Percentiles rank a stretch among this genome's conserved stretches.
Conservation (phyloP, 92 coral and sea anemone species). For the Parazoanthus darwini region DNA sequence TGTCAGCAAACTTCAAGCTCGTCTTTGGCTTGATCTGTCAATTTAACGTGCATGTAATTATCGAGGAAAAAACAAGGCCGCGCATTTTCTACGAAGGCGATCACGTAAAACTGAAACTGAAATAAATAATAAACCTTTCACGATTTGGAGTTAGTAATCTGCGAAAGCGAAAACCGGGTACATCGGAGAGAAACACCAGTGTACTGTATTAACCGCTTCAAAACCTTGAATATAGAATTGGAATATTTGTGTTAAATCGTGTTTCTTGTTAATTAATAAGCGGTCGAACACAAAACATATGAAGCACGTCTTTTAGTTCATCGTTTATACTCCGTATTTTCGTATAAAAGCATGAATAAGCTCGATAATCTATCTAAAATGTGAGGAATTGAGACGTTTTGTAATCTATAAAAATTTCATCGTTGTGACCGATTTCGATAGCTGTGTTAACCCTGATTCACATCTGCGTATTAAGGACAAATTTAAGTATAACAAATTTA, state of each 20-base stretch:
- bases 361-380: background rate
- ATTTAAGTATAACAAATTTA: no score
- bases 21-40: no score
- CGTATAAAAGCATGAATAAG: background rate
- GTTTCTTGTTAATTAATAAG: background rate
- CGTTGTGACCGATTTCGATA: no score
- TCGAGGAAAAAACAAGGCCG: background rate
- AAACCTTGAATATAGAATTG: background rate
- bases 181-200: background rate
- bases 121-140: background rate
- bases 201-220: background rate
- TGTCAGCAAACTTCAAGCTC: background rate
- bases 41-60: background rate
- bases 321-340: background rate
- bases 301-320: background rate
- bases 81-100: background rate
- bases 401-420: no score
- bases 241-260: background rate
- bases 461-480: no score
- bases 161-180: background rate
- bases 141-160: background rate
- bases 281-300: background rate
- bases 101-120: background rate
- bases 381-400: background rate
- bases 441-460: no score